Evolutionary conservation across 2,797 vertebrate genomes (phyloP), one percentile per base, ranked within the genome.

Genomic region (Galaxias olidus): DNA sequence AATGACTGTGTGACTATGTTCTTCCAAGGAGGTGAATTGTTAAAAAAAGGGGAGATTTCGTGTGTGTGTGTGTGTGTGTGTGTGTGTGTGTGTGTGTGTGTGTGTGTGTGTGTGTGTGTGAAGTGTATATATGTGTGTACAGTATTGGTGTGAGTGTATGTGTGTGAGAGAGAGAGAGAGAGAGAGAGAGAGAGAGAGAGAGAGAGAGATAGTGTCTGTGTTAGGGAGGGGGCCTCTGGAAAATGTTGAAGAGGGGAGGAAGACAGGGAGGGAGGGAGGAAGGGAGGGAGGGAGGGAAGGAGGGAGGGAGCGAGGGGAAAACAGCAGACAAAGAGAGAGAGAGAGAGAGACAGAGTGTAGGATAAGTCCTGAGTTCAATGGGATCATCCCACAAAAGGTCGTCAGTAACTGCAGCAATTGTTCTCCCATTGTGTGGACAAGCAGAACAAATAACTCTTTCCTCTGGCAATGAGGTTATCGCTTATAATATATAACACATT

Each of bases 1-100:
- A 76, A 72, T 66, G 53, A 71, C 66, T 74, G 59, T 61, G 73
- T 72, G 70, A 71, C 59, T 44, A 42, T 70, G 66, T 71, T 83
- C 46, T 80, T 79, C 71, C 76, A 81, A 71, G 63, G 80, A 64
- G 42, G 55, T 51, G 55, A 56, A 61, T 7, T 47, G 55, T 72
- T n/a, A n/a, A n/a, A 53, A 74, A 66, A 66, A 40, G 10, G 51
- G 57, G 67, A 72, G 54, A 69, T 65, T 78, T 66, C 60, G 47
- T 67, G 58, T 20, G 20, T 65, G 17, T 41, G 18, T 61, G 46
- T 59, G 54, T 47, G 47, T 65, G 55, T 70, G 64, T 61, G 52
- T 72, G 13, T 72, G 61, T 60, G 64, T 54, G 65, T 13, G 52
- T 69, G 60, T 30, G 60, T 20, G 47, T n/a, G n/a, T 19, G 47